Evolutionary conservation across 2,888 invertebrate genomes (phyloP).

Genomic region (Euphydryas editha): DNA sequence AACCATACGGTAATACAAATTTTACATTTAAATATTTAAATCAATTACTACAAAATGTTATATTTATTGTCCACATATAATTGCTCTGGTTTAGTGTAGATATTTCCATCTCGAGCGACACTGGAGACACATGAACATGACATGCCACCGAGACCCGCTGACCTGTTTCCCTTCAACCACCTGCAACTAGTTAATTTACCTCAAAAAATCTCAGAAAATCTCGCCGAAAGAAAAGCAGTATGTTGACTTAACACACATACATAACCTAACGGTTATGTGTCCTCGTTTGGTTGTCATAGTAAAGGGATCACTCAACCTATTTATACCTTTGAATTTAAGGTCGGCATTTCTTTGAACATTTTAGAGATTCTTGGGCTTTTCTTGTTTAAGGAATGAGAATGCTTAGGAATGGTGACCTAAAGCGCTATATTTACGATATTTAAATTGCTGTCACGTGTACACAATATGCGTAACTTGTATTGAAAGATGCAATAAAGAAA

Average conservation of each 20-base stretch:
- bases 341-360: conserved; percentile 58
- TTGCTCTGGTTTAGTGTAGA: conserved; percentile 4
- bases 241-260: conserved; percentile 80
- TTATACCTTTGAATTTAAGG: conserved; percentile 64
- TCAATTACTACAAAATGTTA: neutral
- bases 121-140: conserved; percentile 80
- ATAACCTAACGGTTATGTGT: conserved; percentile 65
- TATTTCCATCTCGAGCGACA: conserved; percentile 51
- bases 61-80: neutral
- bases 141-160: conserved; percentile 75
- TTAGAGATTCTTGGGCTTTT: conserved; percentile 16
- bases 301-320: conserved; percentile 61
- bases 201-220: conserved; percentile 76
- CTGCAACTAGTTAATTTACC: conserved; percentile 80
- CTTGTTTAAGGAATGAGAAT: conserved; percentile 2
- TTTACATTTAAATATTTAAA: neutral
- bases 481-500: neutral
- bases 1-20: neutral
- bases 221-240: conserved; percentile 73
- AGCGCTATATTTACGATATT: conserved; percentile 69
- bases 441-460: conserved; percentile 68
- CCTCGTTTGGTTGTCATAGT: conserved; percentile 66
- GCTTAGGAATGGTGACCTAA: conserved; percentile 13
- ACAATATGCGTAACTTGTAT: conserved; percentile 1
- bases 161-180: conserved; percentile 77